Evolutionary conservation across 2,797 vertebrate species (phyloP).

Genomic region (Molossus alvarezi): DNA sequence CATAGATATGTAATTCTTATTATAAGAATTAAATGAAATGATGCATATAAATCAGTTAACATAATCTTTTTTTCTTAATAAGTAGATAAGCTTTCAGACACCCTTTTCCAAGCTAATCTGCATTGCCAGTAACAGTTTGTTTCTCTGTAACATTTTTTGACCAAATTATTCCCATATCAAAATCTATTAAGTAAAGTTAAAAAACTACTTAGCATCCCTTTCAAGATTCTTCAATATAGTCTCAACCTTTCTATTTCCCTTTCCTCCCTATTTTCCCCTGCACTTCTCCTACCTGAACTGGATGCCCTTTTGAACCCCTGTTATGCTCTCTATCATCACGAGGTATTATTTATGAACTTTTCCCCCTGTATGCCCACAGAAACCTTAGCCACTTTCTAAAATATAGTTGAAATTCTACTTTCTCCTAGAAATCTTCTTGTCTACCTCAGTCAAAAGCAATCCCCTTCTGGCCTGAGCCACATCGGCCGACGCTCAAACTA

Average conservation of each 20-base stretch:
- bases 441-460: background rate
- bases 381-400: slow-evolving; percentile 34
- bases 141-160: slow-evolving; percentile 41
- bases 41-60: background rate
- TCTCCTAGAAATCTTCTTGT: slow-evolving; percentile 2
- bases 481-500: background rate
- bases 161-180: slow-evolving; percentile 12
- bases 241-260: background rate
- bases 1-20: background rate
- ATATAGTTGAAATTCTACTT: background rate
- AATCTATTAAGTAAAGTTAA: slow-evolving; percentile 10
- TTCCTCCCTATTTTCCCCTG: background rate
- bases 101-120: background rate
- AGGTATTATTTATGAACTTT: background rate
- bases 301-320: background rate
- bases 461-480: background rate
- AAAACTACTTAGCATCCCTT: background rate
- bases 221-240: background rate
- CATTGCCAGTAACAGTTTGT: background rate
- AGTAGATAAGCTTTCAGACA: background rate
- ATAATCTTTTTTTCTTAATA: background rate
- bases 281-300: background rate
- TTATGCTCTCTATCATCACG: background rate
- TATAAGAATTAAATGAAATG: background rate
- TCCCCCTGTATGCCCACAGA: background rate